phyloP scores from a whole-genome alignment of 2,888 invertebrate species.

The Myopa testacea region DNA sequence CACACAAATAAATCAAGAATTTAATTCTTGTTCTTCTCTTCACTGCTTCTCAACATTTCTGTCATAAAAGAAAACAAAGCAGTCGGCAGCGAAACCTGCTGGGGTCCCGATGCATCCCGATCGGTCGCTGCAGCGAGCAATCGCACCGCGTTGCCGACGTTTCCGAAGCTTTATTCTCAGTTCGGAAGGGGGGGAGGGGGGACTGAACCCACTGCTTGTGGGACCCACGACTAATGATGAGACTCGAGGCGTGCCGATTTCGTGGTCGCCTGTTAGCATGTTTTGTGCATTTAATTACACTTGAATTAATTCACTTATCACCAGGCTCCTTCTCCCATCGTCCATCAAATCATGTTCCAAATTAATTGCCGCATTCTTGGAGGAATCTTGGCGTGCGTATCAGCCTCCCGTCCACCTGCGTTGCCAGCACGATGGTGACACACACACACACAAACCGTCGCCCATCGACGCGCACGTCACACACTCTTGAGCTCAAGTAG shows the following conservation, averaged over 20 bases:
- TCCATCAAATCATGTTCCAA: too few relatives aligned
- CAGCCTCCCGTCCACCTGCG: background rate
- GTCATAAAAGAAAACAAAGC: too few relatives aligned
- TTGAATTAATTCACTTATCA: slow-evolving; percentile 15
- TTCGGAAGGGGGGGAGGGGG: too few relatives aligned
- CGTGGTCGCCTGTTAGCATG: background rate
- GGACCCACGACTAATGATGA: background rate
- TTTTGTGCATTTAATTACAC: slow-evolving; percentile 12
- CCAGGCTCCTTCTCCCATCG: background rate
- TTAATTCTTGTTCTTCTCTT: too few relatives aligned
- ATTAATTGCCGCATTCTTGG: background rate
- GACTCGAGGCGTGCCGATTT: background rate
- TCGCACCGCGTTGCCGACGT: background rate
- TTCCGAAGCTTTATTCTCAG: too few relatives aligned
- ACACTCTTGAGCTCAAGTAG: slow-evolving; percentile 21
- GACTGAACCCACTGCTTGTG: background rate
- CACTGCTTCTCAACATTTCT: too few relatives aligned
- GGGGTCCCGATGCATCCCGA: background rate
- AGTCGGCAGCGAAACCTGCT: too few relatives aligned
- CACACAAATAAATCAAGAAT: too few relatives aligned
- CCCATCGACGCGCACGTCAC: slow-evolving; percentile 5
- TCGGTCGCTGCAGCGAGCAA: background rate
- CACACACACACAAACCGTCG: slow-evolving; percentile 13
- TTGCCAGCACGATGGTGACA: background rate
- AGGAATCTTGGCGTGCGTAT: background rate